Base-by-base conservation (phyloP, 2,113 vertebrate species). In the Malurus elegans region DNA sequence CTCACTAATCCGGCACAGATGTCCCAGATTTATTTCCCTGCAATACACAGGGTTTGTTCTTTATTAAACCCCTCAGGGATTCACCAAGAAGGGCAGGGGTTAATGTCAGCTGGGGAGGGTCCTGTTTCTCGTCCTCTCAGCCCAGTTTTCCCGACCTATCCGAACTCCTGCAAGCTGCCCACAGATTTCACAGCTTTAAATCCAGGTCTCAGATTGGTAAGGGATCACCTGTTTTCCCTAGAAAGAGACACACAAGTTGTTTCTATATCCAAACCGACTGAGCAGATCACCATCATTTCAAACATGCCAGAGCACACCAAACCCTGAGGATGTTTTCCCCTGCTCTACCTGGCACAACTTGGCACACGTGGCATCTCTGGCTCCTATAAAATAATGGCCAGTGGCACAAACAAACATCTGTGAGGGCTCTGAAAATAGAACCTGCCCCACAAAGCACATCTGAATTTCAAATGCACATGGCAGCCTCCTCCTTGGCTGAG, bases 351-450 rank as follows among this genome's bases (percentile, higher is more conserved):
- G 78, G 28, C 66, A 91, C 54, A 48, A 19, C 9, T 18, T 42
- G 75, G 48, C 28, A 20, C 66, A 24, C 0, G 0, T 5, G 34
- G n/a, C 7, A 2, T 9, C 60, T 79, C 19, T 18, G 15, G 21
- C 47, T 79, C 31, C 26, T 36, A 16, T 6, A 74, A 74, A 74
- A 19, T 48, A 51, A 40, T 0, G 24, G 40, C 79, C 58, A 65
- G 24, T 5, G 1, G 79, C 91, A 81, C 65, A 74, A 78, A 10
- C 88, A 72, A 80, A 81, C 45, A 79, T 45, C 89, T 71, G 56
- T 16, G 15, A 78, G 53, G 48, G 53, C 48, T 95, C 69, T 18
- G 65, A 71, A 74, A 89, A 44, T 16, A 91, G 75, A 92, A 58
- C 32, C 48, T 75, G 86, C 48, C 62, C 73, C 66, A 42, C 84